Conservation (phyloP, 2,113 vertebrate genomes). For the Tympanuchus pallidicinctus region DNA sequence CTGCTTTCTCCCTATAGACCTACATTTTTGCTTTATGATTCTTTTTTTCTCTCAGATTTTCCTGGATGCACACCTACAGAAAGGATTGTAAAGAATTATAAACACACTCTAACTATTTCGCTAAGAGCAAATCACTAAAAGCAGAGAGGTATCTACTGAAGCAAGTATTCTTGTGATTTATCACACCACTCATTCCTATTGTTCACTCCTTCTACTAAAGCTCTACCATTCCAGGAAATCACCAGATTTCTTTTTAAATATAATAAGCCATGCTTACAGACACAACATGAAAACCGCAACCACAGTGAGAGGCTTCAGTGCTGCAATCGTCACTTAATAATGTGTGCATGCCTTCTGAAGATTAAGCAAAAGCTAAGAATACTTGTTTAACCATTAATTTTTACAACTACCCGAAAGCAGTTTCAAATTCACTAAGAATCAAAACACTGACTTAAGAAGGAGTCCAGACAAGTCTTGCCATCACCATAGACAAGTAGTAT, state of each 20-base stretch:
- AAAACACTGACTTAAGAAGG: constrained; percentile 16
- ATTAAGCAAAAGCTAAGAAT: not conserved
- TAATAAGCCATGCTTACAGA: not conserved
- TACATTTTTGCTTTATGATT: not conserved
- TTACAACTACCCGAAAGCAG: not conserved
- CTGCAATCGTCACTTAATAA: constrained; percentile 3
- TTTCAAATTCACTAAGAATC: constrained; percentile 39
- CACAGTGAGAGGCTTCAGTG: constrained; percentile 19
- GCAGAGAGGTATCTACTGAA: not conserved
- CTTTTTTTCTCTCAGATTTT: not conserved
- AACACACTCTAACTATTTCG: not conserved
- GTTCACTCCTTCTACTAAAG: not conserved
- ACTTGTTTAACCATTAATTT: constrained; percentile 19
- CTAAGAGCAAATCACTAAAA: not conserved
- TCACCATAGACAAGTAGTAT: constrained; percentile 48
- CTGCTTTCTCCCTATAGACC: not conserved
- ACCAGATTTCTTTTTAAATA: not conserved
- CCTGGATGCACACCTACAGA: not conserved
- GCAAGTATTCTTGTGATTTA: not conserved
- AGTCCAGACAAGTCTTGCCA: not conserved
- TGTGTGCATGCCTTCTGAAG: not conserved
- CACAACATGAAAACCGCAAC: not conserved
- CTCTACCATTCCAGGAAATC: not conserved
- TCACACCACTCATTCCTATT: constrained; percentile 11
- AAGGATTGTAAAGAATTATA: not conserved